Conservation (phyloP, 2,888 invertebrate species). For the Epinotia brunnichana region DNA sequence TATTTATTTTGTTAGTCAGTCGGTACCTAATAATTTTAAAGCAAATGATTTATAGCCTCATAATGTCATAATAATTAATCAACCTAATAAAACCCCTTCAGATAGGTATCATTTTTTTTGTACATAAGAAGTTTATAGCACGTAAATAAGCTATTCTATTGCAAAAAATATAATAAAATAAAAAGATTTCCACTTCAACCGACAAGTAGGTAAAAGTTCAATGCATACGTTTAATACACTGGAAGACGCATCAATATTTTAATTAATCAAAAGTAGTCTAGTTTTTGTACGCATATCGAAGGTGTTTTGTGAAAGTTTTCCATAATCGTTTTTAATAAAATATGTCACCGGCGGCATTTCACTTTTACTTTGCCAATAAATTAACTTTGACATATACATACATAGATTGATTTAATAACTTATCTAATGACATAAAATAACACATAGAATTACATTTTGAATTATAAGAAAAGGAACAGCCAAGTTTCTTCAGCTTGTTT, state of each 20-base stretch:
- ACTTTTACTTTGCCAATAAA: conserved; percentile 23
- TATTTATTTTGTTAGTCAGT: too few species aligned
- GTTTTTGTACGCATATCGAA: conserved; percentile 19
- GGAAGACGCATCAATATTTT: conserved; percentile 29
- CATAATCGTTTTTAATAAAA: conserved; percentile 21
- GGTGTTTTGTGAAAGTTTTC: conserved; percentile 27
- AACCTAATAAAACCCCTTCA: too few species aligned
- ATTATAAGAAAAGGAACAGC: too few species aligned
- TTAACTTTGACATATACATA: not conserved
- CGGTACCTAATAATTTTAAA: too few species aligned
- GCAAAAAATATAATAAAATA: not conserved
- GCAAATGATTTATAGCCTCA: too few species aligned
- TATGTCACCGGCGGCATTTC: conserved; percentile 19
- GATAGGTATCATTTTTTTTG: too few species aligned
- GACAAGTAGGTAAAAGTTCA: conserved; percentile 14
- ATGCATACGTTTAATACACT: conserved; percentile 9
- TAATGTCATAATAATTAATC: too few species aligned
- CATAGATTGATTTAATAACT: too few species aligned
- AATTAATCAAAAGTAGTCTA: conserved; percentile 22
- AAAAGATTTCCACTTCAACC: not conserved
- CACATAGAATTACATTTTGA: too few species aligned
- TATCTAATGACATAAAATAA: not conserved
- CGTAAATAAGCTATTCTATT: not conserved
- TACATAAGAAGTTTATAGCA: too few species aligned
- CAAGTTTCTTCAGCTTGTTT: too few species aligned